Evolutionary conservation across 2,888 invertebrate genomes (phyloP).

Genomic region (Seira ritae): DNA sequence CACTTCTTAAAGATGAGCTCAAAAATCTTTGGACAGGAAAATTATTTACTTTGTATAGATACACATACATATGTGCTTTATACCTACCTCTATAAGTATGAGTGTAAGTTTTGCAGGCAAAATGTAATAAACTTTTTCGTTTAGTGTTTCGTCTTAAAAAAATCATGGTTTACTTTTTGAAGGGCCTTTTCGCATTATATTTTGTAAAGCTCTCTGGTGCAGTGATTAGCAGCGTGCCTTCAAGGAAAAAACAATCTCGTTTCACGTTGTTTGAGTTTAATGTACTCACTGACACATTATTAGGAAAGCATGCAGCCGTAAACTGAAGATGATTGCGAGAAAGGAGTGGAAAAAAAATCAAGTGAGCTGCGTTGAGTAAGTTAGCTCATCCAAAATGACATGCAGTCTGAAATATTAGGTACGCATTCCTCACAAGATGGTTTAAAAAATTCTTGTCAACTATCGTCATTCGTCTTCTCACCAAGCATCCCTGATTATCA

Average conservation of each 20-base stretch:
- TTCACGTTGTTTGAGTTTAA: constrained; percentile 14
- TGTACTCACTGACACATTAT: constrained; percentile 16
- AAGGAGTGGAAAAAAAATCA: too few relatives aligned
- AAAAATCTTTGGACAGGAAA: constrained; percentile 59
- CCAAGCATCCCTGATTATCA: constrained; percentile 1
- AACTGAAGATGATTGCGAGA: neutral
- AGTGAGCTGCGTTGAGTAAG: neutral
- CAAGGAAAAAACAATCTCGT: neutral
- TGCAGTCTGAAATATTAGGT: neutral
- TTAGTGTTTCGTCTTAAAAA: neutral
- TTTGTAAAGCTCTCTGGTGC: constrained; percentile 15
- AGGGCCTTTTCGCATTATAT: neutral
- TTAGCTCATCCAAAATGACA: constrained; percentile 16
- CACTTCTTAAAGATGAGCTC: constrained; percentile 36
- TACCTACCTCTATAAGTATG: neutral
- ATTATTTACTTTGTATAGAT: constrained; percentile 32
- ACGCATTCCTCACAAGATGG: neutral
- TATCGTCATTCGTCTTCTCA: neutral
- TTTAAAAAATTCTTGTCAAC: neutral
- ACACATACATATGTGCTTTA: neutral
- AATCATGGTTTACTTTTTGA: constrained; percentile 39
- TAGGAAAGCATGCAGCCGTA: constrained; percentile 9
- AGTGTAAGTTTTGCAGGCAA: neutral
- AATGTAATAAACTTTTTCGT: neutral
- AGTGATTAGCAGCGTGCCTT: constrained; percentile 37